A percentile compares a stretch with the other conserved stretches of the same genome.
These are phyloP conservation scores for Aurelia aurita complex sp. Pacific DNA, from an alignment of 30 jellyfish, hydroid and myxozoan species.

Conservation along the genomic window DNA sequence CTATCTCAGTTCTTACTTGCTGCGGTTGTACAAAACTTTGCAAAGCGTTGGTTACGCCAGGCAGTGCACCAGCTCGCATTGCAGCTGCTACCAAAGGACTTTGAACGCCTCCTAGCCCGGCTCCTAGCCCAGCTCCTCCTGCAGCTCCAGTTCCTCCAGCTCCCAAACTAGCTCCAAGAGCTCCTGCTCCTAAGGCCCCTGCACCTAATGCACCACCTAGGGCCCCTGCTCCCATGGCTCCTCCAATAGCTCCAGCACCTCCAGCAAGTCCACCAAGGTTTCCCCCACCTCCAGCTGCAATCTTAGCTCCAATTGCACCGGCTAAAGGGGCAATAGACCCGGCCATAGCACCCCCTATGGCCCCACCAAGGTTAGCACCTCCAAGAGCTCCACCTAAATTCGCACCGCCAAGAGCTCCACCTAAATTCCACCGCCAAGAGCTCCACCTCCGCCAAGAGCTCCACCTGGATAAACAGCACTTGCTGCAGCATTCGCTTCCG, in stretches of 20 bases:
- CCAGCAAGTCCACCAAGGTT: neutral
- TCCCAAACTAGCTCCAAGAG: constrained; percentile 15
- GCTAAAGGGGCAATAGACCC: constrained; percentile 20
- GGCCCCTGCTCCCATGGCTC: constrained; percentile 37
- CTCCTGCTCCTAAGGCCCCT: constrained; percentile 26
- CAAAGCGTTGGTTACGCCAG: constrained; percentile 12
- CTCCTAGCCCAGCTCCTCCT: constrained; percentile 39
- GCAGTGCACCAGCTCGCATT: constrained; percentile 23
- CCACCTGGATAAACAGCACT: constrained; percentile 11
- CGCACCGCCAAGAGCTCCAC: constrained; percentile 11
- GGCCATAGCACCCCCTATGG: constrained; percentile 26
- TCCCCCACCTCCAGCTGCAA: constrained; percentile 20
- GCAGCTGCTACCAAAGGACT: constrained; percentile 28
- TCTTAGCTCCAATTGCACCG: constrained; percentile 7
- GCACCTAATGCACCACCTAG: constrained; percentile 24
- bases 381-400: constrained; percentile 20
- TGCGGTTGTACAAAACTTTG: constrained; percentile 43
- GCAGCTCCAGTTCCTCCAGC: constrained; percentile 11
- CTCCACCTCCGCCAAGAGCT: constrained; percentile 21
- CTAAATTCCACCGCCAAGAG: constrained; percentile 28
- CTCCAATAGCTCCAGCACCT: constrained; percentile 16
- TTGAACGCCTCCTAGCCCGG: constrained; percentile 23
- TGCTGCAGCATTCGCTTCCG: constrained; percentile 54
- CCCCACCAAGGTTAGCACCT: constrained; percentile 29
- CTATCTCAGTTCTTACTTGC: constrained; percentile 33